Evolutionary conservation across 2,797 vertebrate genomes (phyloP), one percentile per base, ranked within the genome.

Genomic region (Spea hammondii): DNA sequence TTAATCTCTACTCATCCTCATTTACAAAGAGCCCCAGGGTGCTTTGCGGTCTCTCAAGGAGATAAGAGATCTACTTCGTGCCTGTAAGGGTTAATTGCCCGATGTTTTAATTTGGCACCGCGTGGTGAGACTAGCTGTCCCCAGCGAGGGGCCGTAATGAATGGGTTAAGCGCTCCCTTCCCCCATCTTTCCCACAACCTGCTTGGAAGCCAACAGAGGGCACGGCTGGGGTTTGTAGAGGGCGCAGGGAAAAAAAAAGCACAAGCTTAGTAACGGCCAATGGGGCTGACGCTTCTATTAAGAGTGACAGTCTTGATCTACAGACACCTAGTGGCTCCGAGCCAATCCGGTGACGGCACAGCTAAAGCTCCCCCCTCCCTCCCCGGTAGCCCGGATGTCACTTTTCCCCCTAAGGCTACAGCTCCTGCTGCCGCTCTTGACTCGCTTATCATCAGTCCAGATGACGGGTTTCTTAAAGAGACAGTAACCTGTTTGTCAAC

Each of bases 381-480:
- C 77, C 64, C 72, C 55, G 14, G 67, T 70, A 80, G 73, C 73
- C 79, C 79, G 79, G 79, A 80, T 80, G 79, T 80, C 73, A 66
- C 73, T 80, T 10, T 65, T 59, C 67, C 78, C 78, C 78, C 72
- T 49, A 14, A 44, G 66, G 78, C 78, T 74, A 48, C 59, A 47
- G 72, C 78, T 75, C 59, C 78, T 65, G 66, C 77, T 72, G 77
- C 57, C 62, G 70, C 72, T 71, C 72, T 49, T 62, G 32, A 70
- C 66, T 79, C 45, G 66, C 57, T 80, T 72, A 80, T 76, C 74
- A 66, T 68, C 57, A 14, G 60, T 53, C 5, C 32, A 13, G 14
- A 75, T 59, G 72, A 76, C 74, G 51, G 49, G 51, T n/a, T 57
- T 13, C 73, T 80, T 80, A 80, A 80, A 80, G 79, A 65, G 72